Base-by-base conservation (phyloP, 1,140 invertebrate species). In the Sitobion miscanthi region DNA sequence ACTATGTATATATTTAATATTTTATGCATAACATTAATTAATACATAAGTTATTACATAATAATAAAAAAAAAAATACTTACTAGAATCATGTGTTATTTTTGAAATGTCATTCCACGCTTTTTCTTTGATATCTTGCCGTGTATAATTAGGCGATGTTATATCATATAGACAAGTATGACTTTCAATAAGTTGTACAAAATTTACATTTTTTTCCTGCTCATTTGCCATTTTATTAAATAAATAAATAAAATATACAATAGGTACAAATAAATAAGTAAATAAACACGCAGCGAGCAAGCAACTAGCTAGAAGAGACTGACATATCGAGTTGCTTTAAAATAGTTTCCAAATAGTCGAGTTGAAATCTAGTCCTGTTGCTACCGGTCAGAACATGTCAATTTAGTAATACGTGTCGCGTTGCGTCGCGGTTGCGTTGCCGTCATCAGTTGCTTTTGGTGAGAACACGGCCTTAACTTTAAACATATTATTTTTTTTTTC, bases 361-460 rank as follows among this genome's bases (percentile, higher is more conserved):
- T 87, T 49, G 25, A n/a, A 21, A 21, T 87, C 38, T 49, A 87
- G 85, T 49, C 47, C 45, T 21, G 85, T 47, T 87, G 85, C 3
- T 86, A 47, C 82, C 82, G 82, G 21, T 38, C 21, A 83, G 82
- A 83, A 83, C 82, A 83, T 83, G 38, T 83, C 82, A 83, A 83
- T 83, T 83, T 83, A 38, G 25, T 83, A 42, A 83, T 83, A 83
- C 82, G 42, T 49, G 35, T 30, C 69, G 69, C 69, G 25, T 9
- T 87, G 23, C 20, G 35, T 30, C 69, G n/a, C 69, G 25, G 69
- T 87, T n/a, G 47, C 85, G 30, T 87, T 87, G 85, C 45, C 47
- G 14, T 87, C 45, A 23, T 4, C 25, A 87, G 45, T 49, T 87
- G 85, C 85, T 87, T 87, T 87, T 87, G 85, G 45, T 87, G 47